Evolutionary conservation across 2,113 vertebrate species (phyloP).

Genomic region (Piprites chloris): DNA sequence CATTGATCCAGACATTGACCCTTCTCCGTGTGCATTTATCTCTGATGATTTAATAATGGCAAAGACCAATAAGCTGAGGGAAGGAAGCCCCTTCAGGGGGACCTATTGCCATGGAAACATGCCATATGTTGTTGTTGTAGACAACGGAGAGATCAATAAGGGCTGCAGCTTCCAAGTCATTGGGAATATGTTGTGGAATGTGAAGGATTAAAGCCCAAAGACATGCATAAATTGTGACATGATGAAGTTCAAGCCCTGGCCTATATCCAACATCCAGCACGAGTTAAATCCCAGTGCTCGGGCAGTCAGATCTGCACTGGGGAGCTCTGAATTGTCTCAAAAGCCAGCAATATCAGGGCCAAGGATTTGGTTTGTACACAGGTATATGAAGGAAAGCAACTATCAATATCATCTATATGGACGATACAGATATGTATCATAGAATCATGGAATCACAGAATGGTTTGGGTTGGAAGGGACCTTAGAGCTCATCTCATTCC

Average conservation of each 20-base stretch:
- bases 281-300: not conserved
- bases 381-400: not conserved
- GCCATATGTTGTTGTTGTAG: not conserved
- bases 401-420: not conserved
- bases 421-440: too few species aligned
- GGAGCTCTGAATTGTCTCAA: not conserved
- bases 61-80: constrained; percentile 12
- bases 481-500: not conserved
- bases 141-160: constrained; percentile 17
- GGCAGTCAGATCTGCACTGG: not conserved
- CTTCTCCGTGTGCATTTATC: constrained; percentile 4
- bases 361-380: not conserved
- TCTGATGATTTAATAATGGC: constrained; percentile 49
- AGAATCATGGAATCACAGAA: not conserved
- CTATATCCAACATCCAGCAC: not conserved
- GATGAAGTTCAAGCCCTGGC: not conserved
- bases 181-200: not conserved
- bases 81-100: constrained; percentile 26
- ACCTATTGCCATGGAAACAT: constrained; percentile 21
- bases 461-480: not conserved
- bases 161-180: constrained; percentile 19
- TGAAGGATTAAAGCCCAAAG: not conserved
- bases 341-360: not conserved
- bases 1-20: constrained; percentile 37
- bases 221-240: not conserved